Percentiles rank a stretch among this genome's conserved stretches.
phyloP scores from a whole-genome alignment of 2,113 vertebrate genomes.

The Ameiurus melas region DNA sequence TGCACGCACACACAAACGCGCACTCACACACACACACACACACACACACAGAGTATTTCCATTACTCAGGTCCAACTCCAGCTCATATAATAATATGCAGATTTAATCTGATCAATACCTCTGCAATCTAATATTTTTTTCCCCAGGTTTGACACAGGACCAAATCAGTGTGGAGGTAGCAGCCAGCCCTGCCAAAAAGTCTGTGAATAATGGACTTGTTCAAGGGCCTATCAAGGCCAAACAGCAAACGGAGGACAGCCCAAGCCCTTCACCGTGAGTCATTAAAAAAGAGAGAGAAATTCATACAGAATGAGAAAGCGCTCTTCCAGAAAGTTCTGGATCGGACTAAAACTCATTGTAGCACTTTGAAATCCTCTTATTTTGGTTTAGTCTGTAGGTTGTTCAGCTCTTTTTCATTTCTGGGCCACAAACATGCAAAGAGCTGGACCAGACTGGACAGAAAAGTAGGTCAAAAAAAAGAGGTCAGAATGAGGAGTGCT shows the following conservation, averaged over 20 bases:
- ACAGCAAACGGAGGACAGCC: constrained; percentile 26
- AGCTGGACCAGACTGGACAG: constrained; percentile 22
- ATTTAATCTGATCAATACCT: not conserved
- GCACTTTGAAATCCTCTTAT: not conserved
- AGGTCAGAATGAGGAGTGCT: constrained; percentile 6
- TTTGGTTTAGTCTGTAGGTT: not conserved
- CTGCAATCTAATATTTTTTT: not conserved
- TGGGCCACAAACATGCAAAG: not conserved
- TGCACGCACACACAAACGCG: not conserved
- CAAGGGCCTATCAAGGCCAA: constrained; percentile 55
- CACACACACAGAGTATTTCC: not conserved
- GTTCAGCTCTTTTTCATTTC: constrained; percentile 28
- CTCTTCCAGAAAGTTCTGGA: not conserved
- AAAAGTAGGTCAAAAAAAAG: constrained; percentile 48
- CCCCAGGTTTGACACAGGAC: constrained; percentile 34
- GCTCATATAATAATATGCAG: not conserved
- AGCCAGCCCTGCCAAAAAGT: not conserved
- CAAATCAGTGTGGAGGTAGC: constrained; percentile 32
- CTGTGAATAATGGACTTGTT: constrained; percentile 38
- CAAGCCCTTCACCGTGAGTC: constrained; percentile 61
- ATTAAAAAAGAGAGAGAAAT: not conserved
- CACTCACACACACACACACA: not conserved
- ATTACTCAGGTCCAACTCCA: not conserved
- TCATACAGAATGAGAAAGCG: not conserved
- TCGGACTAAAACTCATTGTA: not conserved